These are phyloP conservation scores for Alfaro cultratus DNA, from an alignment of 2,797 vertebrate genomes.

Conservation along the genomic window DNA sequence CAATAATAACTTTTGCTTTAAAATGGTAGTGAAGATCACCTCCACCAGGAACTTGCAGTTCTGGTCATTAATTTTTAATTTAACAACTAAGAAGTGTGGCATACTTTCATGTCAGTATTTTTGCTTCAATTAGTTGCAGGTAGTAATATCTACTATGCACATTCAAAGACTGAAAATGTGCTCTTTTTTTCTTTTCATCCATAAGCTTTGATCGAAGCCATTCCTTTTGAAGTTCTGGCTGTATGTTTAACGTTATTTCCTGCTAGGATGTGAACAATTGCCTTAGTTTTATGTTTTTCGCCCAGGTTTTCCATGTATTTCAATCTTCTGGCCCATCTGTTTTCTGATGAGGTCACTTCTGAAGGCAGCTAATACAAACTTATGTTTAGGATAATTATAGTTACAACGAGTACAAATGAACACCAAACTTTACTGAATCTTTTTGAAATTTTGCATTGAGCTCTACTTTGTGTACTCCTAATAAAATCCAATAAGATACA, in stretches of 20 bases:
- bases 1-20: background rate
- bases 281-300: no score
- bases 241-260: background rate
- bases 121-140: background rate
- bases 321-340: no score
- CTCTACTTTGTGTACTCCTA: background rate
- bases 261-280: background rate
- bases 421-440: background rate
- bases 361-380: no score
- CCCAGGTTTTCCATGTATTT: no score
- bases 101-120: background rate
- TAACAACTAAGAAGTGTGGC: background rate
- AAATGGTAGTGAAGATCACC: background rate
- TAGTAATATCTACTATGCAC: background rate
- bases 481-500: no score
- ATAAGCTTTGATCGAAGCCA: background rate
- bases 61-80: background rate
- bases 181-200: background rate
- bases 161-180: background rate
- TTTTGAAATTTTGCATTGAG: background rate
- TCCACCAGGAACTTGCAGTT: background rate
- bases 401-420: background rate
- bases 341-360: no score
- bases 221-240: background rate
- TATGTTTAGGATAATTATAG: background rate